A percentile compares a stretch with the other conserved stretches of the same genome.
Conservation (phyloP, 2,113 vertebrate genomes). For the Colaptes auratus region DNA sequence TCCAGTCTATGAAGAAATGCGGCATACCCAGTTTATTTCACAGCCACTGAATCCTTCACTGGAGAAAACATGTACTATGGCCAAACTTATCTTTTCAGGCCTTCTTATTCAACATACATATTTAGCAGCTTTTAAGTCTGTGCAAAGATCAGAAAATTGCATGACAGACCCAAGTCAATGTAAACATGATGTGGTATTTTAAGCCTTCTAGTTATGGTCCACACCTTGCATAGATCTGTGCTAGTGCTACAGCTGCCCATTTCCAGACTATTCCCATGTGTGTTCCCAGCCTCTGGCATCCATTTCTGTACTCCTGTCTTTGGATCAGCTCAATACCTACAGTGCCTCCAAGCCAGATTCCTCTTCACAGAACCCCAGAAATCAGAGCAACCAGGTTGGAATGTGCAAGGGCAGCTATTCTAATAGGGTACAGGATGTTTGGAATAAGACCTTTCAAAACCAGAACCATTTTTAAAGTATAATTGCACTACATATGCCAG, state of each 20-base stretch:
- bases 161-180: not conserved
- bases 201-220: not conserved
- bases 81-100: not conserved
- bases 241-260: not conserved
- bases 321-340: not conserved
- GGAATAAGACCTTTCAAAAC: not conserved
- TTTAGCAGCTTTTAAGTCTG: not conserved
- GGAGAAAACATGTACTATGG: fast-evolving
- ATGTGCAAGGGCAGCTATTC: not conserved
- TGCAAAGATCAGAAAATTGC: not conserved
- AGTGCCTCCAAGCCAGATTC: not conserved
- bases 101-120: not conserved
- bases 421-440: not conserved
- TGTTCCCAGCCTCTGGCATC: not conserved
- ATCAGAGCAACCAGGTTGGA: not conserved
- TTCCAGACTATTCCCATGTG: fast-evolving
- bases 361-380: not conserved
- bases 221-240: not conserved
- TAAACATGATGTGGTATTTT: not conserved
- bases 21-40: not conserved
- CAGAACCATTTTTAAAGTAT: fast-evolving
- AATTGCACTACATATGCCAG: not conserved
- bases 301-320: not conserved
- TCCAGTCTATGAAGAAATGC: not conserved
- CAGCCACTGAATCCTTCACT: not conserved